phyloP scores from a whole-genome alignment of 1,140 invertebrate species.

The Trichonephila inaurata region DNA sequence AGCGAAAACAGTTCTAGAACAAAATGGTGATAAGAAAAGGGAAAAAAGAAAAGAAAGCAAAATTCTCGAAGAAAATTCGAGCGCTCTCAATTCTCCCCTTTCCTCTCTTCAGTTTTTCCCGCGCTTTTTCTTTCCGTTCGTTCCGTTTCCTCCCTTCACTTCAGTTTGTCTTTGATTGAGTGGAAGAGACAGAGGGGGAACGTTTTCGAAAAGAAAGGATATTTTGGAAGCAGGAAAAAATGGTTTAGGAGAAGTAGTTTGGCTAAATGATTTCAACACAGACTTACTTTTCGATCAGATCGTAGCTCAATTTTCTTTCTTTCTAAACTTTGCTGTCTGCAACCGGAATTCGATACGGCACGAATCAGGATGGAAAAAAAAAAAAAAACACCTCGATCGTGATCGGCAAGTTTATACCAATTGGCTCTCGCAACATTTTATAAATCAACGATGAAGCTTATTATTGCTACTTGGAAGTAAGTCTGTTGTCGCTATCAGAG shows the following conservation, averaged over 20 bases:
- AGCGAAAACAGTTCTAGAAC: constrained; percentile 46
- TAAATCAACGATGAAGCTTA: not conserved
- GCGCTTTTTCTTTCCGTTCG: not conserved
- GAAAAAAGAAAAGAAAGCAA: not conserved
- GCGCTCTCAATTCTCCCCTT: constrained; percentile 34
- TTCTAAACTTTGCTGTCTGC: not conserved
- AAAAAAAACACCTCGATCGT: not conserved
- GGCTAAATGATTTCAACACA: constrained; percentile 47
- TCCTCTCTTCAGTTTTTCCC: constrained; percentile 13
- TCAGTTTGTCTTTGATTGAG: constrained; percentile 60
- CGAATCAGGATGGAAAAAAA: not conserved
- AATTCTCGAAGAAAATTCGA: constrained; percentile 16
- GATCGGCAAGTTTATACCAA: not conserved
- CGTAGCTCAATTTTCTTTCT: not conserved
- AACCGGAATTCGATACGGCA: not conserved
- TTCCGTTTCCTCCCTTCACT: constrained; percentile 29
- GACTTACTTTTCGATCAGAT: not conserved
- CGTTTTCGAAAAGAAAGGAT: not conserved
- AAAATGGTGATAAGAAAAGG: constrained; percentile 31
- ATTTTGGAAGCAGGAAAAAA: not conserved
- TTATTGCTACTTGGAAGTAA: not conserved
- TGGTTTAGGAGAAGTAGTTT: not conserved
- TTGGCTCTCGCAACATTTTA: not conserved
- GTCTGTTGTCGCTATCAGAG: no score
- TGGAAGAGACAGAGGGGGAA: constrained; percentile 2